phyloP scores from a whole-genome alignment of 35 echinoderm and acorn worm genomes.

The Chiridota heheva region DNA sequence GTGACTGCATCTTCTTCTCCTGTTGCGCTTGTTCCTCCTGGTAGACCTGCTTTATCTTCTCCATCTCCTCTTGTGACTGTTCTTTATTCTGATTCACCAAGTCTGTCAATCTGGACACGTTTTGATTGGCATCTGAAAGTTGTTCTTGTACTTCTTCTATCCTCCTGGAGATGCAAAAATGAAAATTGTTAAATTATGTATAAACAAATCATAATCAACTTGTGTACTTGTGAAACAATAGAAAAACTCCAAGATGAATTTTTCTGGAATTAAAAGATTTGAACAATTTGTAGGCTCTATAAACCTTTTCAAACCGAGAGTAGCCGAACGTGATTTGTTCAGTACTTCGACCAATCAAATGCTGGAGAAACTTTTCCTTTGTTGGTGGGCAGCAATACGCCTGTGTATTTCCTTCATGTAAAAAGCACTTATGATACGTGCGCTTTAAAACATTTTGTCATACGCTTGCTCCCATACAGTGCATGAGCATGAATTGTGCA shows the following conservation, averaged over 20 bases:
- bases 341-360: too few species aligned
- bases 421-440: too few species aligned
- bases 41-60: slow-evolving; percentile 51
- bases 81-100: slow-evolving; percentile 72
- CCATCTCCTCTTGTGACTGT: slow-evolving; percentile 53
- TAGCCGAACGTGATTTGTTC: too few species aligned
- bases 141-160: slow-evolving; percentile 83
- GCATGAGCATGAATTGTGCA: too few species aligned
- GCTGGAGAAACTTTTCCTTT: too few species aligned
- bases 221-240: not conserved
- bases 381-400: too few species aligned
- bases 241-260: not conserved
- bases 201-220: not conserved
- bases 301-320: too few species aligned
- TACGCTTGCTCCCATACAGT: too few species aligned
- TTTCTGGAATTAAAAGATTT: too few species aligned
- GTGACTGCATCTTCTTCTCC: slow-evolving; percentile 52
- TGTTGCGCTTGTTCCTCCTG: slow-evolving; percentile 67
- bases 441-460: too few species aligned
- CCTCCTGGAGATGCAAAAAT: slow-evolving; percentile 38
- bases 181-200: not conserved
- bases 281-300: too few species aligned
- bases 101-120: slow-evolving; percentile 60
- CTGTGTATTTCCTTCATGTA: too few species aligned
- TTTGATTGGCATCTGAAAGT: slow-evolving; percentile 67